phyloP scores from a whole-genome alignment of 2,888 invertebrate species.

The Troglohyphantes excavatus region DNA sequence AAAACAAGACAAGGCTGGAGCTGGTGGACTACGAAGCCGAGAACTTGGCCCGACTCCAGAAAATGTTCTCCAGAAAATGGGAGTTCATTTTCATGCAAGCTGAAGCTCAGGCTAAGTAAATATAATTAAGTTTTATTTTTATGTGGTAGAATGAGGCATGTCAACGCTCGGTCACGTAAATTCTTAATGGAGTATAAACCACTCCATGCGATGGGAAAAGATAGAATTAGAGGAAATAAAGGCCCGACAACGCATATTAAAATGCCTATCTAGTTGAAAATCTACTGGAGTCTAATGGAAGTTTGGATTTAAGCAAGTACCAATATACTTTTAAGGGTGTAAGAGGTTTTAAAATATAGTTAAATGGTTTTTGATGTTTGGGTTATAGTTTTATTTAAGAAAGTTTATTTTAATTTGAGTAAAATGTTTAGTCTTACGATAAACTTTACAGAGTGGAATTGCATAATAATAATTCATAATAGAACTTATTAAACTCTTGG shows the following conservation, averaged over 20 bases:
- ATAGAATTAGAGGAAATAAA: neutral
- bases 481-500: no score
- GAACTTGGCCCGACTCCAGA: constrained; percentile 97
- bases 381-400: no score
- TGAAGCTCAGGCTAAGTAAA: constrained; percentile 91
- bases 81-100: constrained; percentile 99
- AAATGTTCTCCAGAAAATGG: constrained; percentile 99
- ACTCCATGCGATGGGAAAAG: neutral
- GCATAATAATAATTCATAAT: no score
- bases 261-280: neutral
- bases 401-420: no score
- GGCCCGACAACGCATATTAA: neutral
- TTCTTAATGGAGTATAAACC: neutral
- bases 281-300: neutral
- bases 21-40: constrained; percentile 99
- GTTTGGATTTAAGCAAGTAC: neutral
- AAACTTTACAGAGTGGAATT: no score
- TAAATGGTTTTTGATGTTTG: no score
- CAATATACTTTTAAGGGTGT: no score
- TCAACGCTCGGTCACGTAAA: neutral
- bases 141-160: neutral
- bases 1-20: constrained; percentile 98
- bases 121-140: constrained; percentile 24
- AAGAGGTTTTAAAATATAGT: no score
- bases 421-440: no score